Percentiles rank a stretch among this genome's conserved stretches.
Conservation (phyloP, 2,113 vertebrate species). For the Cephalopterus ornatus region DNA sequence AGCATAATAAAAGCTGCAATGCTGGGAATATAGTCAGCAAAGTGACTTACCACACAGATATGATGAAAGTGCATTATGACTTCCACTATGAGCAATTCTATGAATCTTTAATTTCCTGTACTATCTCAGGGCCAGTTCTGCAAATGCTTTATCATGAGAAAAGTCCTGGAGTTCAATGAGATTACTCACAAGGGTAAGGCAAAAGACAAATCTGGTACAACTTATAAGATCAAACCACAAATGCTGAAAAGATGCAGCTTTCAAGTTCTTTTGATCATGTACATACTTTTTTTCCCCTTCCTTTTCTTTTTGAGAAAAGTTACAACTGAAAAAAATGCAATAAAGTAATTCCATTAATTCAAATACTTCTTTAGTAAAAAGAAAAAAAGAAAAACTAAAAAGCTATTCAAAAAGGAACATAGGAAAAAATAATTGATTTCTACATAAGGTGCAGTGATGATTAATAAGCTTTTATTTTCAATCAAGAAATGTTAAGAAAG, state of each 20-base stretch:
- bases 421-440: background rate
- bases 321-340: background rate
- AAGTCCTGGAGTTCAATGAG: constrained; percentile 25
- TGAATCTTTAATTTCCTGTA: constrained; percentile 60
- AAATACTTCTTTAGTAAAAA: background rate
- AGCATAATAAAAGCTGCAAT: background rate
- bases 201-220: background rate
- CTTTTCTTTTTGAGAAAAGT: background rate
- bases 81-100: constrained; percentile 14
- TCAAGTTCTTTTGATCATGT: constrained; percentile 27
- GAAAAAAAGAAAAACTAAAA: background rate
- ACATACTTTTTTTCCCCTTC: background rate
- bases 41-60: constrained; percentile 15
- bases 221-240: constrained; percentile 6
- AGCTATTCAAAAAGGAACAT: background rate
- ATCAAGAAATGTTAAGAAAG: background rate
- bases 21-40: background rate
- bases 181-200: constrained; percentile 32
- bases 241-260: background rate
- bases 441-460: background rate
- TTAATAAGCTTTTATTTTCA: background rate
- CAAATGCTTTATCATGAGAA: constrained; percentile 14
- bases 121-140: constrained; percentile 2
- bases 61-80: constrained; percentile 13
- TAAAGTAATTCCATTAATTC: background rate